Percentiles rank a stretch among this genome's conserved stretches.
phyloP scores from a whole-genome alignment of 2,797 vertebrate genomes.

The Platyrinchus mystaceus region DNA sequence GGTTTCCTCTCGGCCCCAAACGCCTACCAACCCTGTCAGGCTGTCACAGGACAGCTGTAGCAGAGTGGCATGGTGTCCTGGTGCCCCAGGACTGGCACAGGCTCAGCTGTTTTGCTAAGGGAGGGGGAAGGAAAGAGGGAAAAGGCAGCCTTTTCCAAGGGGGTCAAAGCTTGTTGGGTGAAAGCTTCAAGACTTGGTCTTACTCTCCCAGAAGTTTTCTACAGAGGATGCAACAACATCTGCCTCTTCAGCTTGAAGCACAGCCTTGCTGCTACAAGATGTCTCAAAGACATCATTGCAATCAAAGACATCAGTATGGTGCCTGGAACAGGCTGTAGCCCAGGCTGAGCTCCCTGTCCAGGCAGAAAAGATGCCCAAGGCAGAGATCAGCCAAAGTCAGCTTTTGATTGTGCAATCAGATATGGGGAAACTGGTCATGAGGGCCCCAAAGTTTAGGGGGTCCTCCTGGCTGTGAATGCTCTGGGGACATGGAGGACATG shows the following conservation, averaged over 20 bases:
- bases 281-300: not conserved
- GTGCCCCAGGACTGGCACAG: not conserved
- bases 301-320: not conserved
- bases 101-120: not conserved
- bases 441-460: not conserved
- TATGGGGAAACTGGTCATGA: not conserved
- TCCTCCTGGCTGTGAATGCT: not conserved
- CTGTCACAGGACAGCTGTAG: not conserved
- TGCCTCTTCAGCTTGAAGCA: not conserved
- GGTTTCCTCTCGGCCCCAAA: slow-evolving; percentile 34
- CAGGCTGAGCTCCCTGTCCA: not conserved
- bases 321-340: not conserved
- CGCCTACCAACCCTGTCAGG: accelerated
- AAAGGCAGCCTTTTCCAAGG: not conserved
- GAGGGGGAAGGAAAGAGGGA: not conserved
- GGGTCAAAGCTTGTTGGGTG: not conserved
- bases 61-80: not conserved
- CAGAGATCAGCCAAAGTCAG: not conserved
- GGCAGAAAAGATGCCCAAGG: not conserved
- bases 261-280: accelerated
- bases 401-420: not conserved
- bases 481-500: not conserved
- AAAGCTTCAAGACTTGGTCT: not conserved
- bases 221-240: not conserved
- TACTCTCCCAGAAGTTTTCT: not conserved